Percentiles rank a stretch among this genome's conserved stretches.
Evolutionary conservation across 2,888 invertebrate species (phyloP).

Genomic region (Salpingus planirostris): DNA sequence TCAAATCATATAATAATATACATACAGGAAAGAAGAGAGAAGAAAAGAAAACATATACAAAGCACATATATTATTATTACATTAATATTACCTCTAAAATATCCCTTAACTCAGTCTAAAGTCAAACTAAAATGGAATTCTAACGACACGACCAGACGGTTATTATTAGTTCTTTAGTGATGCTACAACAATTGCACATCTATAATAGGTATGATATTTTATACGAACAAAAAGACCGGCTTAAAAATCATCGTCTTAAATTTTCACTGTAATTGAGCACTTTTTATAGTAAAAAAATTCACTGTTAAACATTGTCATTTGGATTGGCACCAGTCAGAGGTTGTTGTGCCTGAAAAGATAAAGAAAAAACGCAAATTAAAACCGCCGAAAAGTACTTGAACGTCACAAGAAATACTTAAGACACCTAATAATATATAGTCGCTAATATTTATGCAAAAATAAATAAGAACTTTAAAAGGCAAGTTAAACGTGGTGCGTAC

Average conservation of each 20-base stretch:
- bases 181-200: conserved; percentile 11
- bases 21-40: too few relatives aligned
- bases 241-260: conserved; percentile 11
- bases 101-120: conserved; percentile 3
- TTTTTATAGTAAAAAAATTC: conserved; percentile 16
- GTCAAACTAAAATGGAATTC: conserved; percentile 10
- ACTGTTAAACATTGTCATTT: conserved; percentile 64
- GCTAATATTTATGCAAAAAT: too few relatives aligned
- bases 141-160: conserved; percentile 4
- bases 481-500: too few relatives aligned
- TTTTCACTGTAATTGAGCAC: conserved; percentile 20
- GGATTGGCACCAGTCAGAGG: conserved; percentile 72
- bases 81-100: too few relatives aligned
- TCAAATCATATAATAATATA: too few relatives aligned
- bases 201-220: conserved; percentile 2
- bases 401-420: too few relatives aligned
- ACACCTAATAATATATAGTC: too few relatives aligned
- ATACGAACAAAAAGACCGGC: conserved; percentile 7
- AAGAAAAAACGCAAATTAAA: conserved; percentile 32
- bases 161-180: conserved; percentile 3
- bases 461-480: too few relatives aligned
- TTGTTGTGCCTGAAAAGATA: conserved; percentile 65
- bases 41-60: too few relatives aligned
- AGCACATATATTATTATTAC: too few relatives aligned
- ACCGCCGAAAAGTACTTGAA: too few relatives aligned